phyloP scores from a whole-genome alignment of 2,888 invertebrate species.

The Amphipyra tragopoginis region DNA sequence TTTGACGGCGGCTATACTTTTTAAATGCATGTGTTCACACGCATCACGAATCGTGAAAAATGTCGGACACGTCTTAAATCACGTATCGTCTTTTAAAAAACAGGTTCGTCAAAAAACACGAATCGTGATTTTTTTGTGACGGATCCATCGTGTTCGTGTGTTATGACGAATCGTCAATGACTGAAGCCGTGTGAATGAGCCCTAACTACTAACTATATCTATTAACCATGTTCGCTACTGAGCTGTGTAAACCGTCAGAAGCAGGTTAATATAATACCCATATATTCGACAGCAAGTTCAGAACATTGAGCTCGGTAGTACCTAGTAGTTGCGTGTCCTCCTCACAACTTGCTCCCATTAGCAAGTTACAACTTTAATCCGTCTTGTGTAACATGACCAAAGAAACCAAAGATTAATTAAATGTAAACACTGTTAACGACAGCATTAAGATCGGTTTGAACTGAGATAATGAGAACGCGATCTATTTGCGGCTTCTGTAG shows the following conservation, averaged over 20 bases:
- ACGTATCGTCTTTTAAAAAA: no score
- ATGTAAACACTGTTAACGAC: constrained; percentile 37
- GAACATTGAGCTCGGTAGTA: constrained; percentile 13
- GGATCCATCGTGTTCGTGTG: no score
- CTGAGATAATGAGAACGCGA: constrained; percentile 34
- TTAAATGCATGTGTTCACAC: no score
- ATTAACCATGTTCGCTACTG: background rate
- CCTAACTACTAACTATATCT: no score
- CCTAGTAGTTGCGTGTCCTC: constrained; percentile 18
- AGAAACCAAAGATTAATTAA: constrained; percentile 55
- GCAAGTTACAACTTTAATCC: constrained; percentile 44
- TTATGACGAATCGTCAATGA: no score
- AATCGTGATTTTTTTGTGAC: no score
- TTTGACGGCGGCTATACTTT: no score
- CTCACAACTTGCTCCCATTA: constrained; percentile 44
- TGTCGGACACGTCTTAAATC: no score
- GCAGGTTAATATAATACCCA: constrained; percentile 1
- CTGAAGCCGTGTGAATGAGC: no score
- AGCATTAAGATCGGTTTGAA: constrained; percentile 24
- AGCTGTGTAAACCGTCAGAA: background rate
- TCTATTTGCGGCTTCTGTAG: constrained; percentile 27
- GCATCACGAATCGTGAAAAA: no score
- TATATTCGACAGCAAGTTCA: constrained; percentile 18
- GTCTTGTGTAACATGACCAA: constrained; percentile 46
- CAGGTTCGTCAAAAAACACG: no score